Conservation (phyloP, 2,888 invertebrate genomes). For the Drosophila anomelani region DNA sequence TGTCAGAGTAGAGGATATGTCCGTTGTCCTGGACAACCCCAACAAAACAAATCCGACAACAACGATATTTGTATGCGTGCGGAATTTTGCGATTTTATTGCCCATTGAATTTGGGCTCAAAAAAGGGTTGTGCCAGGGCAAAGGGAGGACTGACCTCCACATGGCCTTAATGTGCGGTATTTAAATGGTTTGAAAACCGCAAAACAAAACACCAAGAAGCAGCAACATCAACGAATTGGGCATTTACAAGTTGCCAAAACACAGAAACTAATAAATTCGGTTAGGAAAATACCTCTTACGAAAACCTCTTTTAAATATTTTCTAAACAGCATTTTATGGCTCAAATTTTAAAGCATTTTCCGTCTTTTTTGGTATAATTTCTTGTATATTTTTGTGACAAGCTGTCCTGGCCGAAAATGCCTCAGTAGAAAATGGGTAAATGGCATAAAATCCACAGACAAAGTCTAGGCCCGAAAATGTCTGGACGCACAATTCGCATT, state of each 20-base stretch:
- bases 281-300: slow-evolving; percentile 15
- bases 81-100: slow-evolving; percentile 74
- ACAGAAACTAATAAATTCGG: slow-evolving; percentile 14
- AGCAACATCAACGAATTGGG: slow-evolving; percentile 55
- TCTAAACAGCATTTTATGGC: neutral
- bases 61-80: slow-evolving; percentile 25
- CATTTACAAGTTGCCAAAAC: slow-evolving; percentile 70
- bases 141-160: slow-evolving; percentile 18
- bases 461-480: slow-evolving; percentile 55
- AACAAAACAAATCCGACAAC: slow-evolving; percentile 38
- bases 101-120: slow-evolving; percentile 55
- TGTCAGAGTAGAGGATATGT: slow-evolving; percentile 37
- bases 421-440: slow-evolving; percentile 4
- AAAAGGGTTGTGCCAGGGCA: neutral
- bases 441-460: slow-evolving; percentile 19
- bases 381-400: neutral
- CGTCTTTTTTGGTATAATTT: neutral
- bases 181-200: slow-evolving; percentile 76
- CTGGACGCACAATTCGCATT: slow-evolving; percentile 71
- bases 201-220: slow-evolving; percentile 74
- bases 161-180: slow-evolving; percentile 73
- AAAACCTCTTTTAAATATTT: neutral
- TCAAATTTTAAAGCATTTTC: neutral
- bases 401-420: slow-evolving; percentile 1
- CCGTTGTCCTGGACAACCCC: slow-evolving; percentile 36